Evolutionary conservation across 1,140 invertebrate species (phyloP), one percentile per base, ranked within the genome.

Genomic region (Lordiphosa stackelbergi): DNA sequence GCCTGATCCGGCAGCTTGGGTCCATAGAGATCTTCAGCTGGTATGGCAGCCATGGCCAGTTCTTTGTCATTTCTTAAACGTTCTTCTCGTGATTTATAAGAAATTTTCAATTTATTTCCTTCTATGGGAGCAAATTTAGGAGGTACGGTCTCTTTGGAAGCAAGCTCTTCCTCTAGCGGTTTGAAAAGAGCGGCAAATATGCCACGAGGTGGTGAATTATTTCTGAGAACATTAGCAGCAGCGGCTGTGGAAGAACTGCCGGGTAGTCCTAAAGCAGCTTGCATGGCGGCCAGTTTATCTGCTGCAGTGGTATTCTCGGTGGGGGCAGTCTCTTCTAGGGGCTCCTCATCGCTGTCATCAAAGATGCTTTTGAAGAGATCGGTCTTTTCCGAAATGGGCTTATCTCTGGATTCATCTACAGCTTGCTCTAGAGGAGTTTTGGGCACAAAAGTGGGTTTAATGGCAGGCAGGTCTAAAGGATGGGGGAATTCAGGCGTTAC

Each of bases 141-240:
- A n/a, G 62, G 31, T 0, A 31, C 16, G 2, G 42, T 0, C 8
- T 49, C 51, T n/a, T 66, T 61, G 2, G 34, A 0, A 4, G 28
- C 28, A 5, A 24, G 7, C 7, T 54, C 13, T 11, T 62, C 51
- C 0, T 69, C 54, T 0, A 42, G n/a, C 3, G 75, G 65, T 3
- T 71, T 68, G 6, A 72, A 92, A 16, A 95, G 87, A 59, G 93
- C 92, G 0, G 93, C 93, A 73, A 95, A 95, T 49, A 94, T 93
- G 2, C 93, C 93, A 57, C 91, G 89, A 1, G 92, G 91, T 1
- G 93, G 92, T 4, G 92, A 93, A 7, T 87, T 90, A 54, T 93
- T 94, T 48, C 92, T 89, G 62, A 91, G 87, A 0, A 89, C 43
- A 78, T 91, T 91, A 11, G 87, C 69, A 4, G 87, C 77, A 0